These are phyloP conservation scores for Onychomys arenicola DNA, from an alignment of 2,797 vertebrate genomes.

Conservation along the genomic window DNA sequence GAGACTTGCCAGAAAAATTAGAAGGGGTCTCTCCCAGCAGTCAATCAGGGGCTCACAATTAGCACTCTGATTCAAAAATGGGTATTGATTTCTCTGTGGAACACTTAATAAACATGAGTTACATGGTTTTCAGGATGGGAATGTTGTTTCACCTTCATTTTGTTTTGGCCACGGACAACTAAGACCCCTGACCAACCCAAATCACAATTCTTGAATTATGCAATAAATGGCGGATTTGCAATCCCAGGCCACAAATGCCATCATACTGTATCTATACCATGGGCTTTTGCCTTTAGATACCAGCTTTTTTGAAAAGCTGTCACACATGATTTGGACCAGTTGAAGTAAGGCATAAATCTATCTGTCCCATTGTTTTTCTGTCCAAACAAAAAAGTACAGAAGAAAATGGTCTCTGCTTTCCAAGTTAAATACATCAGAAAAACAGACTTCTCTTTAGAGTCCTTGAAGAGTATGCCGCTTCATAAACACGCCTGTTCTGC, in stretches of 20 bases:
- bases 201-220: slow-evolving; percentile 49
- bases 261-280: slow-evolving; percentile 56
- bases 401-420: slow-evolving; percentile 58
- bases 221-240: slow-evolving; percentile 44
- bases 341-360: slow-evolving; percentile 67
- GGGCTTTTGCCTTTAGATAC: slow-evolving; percentile 55
- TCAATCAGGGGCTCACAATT: neutral
- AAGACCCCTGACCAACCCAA: slow-evolving; percentile 63
- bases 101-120: slow-evolving; percentile 68
- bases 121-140: slow-evolving; percentile 62
- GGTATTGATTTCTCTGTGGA: slow-evolving; percentile 48
- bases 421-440: slow-evolving; percentile 63
- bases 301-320: slow-evolving; percentile 64
- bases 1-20: neutral
- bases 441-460: neutral
- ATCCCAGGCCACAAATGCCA: slow-evolving; percentile 18
- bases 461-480: slow-evolving; percentile 33
- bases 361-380: slow-evolving; percentile 50
- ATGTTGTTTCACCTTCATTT: slow-evolving; percentile 58
- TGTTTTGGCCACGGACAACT: slow-evolving; percentile 64
- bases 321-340: slow-evolving; percentile 58
- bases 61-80: slow-evolving; percentile 33
- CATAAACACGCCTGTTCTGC: neutral
- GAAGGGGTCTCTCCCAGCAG: slow-evolving; percentile 29
- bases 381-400: slow-evolving; percentile 13